Percentiles rank a stretch among this genome's conserved stretches.
phyloP scores from a whole-genome alignment of 2,113 vertebrate species.

The Chloropsis hardwickii region DNA sequence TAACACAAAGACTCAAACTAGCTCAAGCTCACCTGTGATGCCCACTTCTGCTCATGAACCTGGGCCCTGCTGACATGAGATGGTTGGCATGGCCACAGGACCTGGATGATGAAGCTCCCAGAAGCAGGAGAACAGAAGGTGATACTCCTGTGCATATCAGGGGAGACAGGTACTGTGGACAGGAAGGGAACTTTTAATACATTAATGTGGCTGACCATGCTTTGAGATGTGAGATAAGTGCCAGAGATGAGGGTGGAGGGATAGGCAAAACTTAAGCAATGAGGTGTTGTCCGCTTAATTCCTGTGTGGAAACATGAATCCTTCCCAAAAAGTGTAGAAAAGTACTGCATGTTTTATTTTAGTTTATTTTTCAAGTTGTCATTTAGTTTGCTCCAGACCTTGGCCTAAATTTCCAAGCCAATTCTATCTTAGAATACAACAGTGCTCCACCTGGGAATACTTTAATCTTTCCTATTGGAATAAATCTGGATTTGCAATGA shows the following conservation, averaged over 20 bases:
- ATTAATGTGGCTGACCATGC: fast-evolving
- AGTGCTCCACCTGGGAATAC: background rate
- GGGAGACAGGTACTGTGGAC: background rate
- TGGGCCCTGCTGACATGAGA: background rate
- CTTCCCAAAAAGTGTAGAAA: background rate
- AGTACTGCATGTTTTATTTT: background rate
- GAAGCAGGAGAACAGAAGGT: background rate
- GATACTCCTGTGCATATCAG: background rate
- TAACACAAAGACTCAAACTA: no score
- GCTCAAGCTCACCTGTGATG: background rate
- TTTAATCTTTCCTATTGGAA: background rate
- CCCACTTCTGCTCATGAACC: background rate
- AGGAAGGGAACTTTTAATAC: background rate
- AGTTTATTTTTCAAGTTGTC: background rate
- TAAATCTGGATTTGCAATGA: background rate
- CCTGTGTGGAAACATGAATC: background rate
- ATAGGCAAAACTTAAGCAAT: background rate
- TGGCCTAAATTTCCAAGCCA: background rate
- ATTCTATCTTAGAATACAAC: background rate
- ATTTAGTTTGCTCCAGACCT: background rate
- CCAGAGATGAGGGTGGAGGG: background rate
- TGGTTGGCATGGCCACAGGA: no score
- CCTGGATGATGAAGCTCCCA: background rate
- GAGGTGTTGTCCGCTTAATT: background rate
- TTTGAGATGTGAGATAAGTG: background rate